These are phyloP conservation scores for Rugalucina vietnamica DNA, from an alignment of 2,888 invertebrate genomes.

Conservation along the genomic window DNA sequence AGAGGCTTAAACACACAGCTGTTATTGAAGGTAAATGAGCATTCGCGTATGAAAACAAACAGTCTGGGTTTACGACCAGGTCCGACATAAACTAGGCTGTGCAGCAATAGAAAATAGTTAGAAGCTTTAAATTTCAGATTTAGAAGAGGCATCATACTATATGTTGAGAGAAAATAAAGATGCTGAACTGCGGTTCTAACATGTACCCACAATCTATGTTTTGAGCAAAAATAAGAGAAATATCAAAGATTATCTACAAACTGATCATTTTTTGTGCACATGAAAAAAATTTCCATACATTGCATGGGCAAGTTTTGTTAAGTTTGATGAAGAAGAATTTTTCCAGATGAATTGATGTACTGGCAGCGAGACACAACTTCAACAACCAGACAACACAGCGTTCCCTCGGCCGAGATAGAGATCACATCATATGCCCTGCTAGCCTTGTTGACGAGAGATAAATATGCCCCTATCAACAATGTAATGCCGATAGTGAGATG, in stretches of 20 bases:
- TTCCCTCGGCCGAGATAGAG: constrained; percentile 91
- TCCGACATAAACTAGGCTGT: background rate
- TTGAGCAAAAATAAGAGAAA: too few relatives aligned
- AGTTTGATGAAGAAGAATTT: too few relatives aligned
- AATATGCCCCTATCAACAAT: constrained; percentile 80
- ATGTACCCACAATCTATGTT: too few relatives aligned
- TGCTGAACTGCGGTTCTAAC: too few relatives aligned
- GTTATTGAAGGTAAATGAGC: constrained; percentile 27
- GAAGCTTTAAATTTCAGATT: too few relatives aligned
- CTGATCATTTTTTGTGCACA: too few relatives aligned
- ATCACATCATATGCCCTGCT: constrained; percentile 95
- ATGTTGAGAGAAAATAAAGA: too few relatives aligned
- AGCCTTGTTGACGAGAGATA: constrained; percentile 86
- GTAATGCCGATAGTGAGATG: constrained; percentile 88
- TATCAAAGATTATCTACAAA: too few relatives aligned
- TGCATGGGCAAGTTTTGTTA: too few relatives aligned
- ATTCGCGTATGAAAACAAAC: background rate
- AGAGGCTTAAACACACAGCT: constrained; percentile 40
- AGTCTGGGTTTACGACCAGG: background rate
- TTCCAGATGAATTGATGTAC: constrained; percentile 88
- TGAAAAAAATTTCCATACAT: too few relatives aligned
- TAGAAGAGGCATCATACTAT: too few relatives aligned
- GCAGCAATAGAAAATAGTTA: background rate
- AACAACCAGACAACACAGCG: constrained; percentile 83
- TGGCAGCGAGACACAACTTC: constrained; percentile 88